These are phyloP conservation scores for Thamnaconus septentrionalis DNA, from an alignment of 2,113 vertebrate genomes.

Conservation along the genomic window DNA sequence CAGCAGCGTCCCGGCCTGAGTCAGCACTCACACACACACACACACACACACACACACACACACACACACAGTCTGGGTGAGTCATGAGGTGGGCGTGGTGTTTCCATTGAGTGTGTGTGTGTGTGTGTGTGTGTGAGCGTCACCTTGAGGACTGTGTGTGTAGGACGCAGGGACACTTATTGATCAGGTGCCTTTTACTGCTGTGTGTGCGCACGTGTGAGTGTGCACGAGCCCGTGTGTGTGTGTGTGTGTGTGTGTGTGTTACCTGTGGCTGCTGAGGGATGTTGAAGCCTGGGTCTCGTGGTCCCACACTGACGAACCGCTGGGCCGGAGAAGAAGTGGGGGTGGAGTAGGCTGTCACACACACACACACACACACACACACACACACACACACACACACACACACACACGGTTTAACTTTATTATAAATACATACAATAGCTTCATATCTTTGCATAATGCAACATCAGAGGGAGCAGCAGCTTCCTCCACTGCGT, in stretches of 20 bases:
- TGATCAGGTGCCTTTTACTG: constrained; percentile 7
- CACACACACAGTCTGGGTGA: constrained; percentile 12
- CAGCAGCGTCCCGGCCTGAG: background rate
- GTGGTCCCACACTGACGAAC: constrained; percentile 98
- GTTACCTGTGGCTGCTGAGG: constrained; percentile 99
- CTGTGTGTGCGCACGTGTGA: constrained; percentile 75
- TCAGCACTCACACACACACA: constrained; percentile 7
- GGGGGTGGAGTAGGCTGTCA: constrained; percentile 97
- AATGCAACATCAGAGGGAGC: no score
- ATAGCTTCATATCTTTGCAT: no score
- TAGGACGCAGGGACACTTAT: constrained; percentile 23
- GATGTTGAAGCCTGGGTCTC: constrained; percentile 99
- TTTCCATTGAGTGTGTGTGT: constrained; percentile 8
- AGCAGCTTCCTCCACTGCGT: no score
- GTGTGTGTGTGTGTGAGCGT: constrained; percentile 22
- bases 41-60: constrained; percentile 1
- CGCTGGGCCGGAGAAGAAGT: constrained; percentile 98
- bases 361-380: constrained; percentile 62
- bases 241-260: constrained; percentile 16
- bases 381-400: constrained; percentile 15
- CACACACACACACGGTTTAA: background rate
- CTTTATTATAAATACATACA: no score
- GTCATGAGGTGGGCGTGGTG: constrained; percentile 26
- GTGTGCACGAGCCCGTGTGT: constrained; percentile 11
- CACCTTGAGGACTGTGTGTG: constrained; percentile 40